These are phyloP conservation scores for Melanerpes aurifrons DNA, from an alignment of 2,113 vertebrate species.

Conservation along the genomic window DNA sequence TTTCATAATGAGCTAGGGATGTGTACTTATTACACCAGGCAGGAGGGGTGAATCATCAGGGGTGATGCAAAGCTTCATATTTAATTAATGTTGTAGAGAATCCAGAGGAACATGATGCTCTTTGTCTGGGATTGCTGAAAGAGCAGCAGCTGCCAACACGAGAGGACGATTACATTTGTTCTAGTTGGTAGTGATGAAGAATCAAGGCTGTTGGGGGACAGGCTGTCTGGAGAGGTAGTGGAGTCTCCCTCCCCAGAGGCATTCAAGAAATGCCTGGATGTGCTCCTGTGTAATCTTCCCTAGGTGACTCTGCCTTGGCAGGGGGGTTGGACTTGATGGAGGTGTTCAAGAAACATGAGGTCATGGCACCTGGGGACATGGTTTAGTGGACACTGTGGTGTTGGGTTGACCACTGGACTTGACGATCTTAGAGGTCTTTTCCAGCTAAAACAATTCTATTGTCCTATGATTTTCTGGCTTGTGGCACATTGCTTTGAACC, in stretches of 20 bases:
- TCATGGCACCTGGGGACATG: too few species aligned
- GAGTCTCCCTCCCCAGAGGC: too few species aligned
- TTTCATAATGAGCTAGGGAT: neutral
- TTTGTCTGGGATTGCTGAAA: slow-evolving; percentile 30
- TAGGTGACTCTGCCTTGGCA: too few species aligned
- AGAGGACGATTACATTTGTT: slow-evolving; percentile 36
- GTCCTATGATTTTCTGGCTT: neutral
- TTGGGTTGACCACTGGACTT: too few species aligned
- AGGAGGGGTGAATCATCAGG: neutral
- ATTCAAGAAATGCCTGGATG: too few species aligned
- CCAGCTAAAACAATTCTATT: too few species aligned
- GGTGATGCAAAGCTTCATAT: slow-evolving; percentile 14
- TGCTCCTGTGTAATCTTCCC: too few species aligned
- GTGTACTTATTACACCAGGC: slow-evolving; percentile 15
- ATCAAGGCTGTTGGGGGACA: neutral
- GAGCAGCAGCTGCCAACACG: slow-evolving; percentile 40
- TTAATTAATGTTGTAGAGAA: slow-evolving; percentile 51
- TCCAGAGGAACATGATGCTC: neutral
- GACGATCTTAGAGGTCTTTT: too few species aligned
- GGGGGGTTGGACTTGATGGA: too few species aligned
- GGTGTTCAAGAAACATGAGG: too few species aligned
- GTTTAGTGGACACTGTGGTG: too few species aligned
- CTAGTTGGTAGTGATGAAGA: slow-evolving; percentile 28
- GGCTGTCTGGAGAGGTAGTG: too few species aligned
- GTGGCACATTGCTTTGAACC: neutral